Conservation (phyloP, 2,888 invertebrate genomes). For the Cryptus viduatorius region DNA sequence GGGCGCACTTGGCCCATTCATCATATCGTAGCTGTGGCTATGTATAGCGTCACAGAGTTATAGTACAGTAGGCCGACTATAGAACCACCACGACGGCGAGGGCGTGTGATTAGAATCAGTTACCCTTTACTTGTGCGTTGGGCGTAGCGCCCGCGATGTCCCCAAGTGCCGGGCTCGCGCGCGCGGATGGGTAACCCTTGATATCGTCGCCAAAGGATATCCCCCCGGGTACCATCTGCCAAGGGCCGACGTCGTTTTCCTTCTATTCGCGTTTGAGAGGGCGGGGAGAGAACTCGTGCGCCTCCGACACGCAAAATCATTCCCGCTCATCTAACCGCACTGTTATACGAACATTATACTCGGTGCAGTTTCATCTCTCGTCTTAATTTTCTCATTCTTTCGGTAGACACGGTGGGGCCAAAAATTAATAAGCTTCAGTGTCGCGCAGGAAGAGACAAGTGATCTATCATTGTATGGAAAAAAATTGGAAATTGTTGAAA, state of each 20-base stretch:
- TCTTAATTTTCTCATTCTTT: not conserved
- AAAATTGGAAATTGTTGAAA: not conserved
- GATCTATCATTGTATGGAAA: no score
- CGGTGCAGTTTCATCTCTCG: not conserved
- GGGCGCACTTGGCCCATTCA: constrained; percentile 82
- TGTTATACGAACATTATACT: not conserved
- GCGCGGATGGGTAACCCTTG: constrained; percentile 78
- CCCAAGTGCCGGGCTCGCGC: constrained; percentile 57
- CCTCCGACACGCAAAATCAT: constrained; percentile 24
- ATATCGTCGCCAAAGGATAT: constrained; percentile 82
- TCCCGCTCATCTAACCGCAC: not conserved
- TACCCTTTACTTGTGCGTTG: constrained; percentile 82
- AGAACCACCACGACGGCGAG: constrained; percentile 72
- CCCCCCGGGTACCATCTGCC: constrained; percentile 84
- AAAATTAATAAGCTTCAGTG: not conserved
- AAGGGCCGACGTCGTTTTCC: constrained; percentile 75
- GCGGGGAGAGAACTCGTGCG: constrained; percentile 35
- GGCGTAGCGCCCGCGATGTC: constrained; percentile 50
- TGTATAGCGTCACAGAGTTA: constrained; percentile 63
- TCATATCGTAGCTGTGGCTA: constrained; percentile 78
- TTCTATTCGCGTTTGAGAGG: constrained; percentile 61
- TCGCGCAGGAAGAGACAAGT: not conserved
- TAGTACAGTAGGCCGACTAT: constrained; percentile 53
- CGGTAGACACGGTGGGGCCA: not conserved
- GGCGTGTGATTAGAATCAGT: constrained; percentile 84